Evolutionary conservation across 2,113 vertebrate genomes (phyloP).

Genomic region (Ploceus nigricollis): DNA sequence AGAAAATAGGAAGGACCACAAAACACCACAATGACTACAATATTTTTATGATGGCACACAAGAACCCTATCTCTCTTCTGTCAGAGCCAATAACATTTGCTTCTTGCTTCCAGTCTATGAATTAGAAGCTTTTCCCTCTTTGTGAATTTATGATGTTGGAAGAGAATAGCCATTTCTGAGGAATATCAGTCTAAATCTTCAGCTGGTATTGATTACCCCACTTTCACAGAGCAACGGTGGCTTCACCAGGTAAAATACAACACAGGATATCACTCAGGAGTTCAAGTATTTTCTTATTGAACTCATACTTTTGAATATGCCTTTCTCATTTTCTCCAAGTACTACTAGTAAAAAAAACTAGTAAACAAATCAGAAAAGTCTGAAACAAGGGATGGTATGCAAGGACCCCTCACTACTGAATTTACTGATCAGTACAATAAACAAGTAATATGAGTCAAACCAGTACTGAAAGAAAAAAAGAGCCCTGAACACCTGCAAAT

Average conservation of each 20-base stretch:
- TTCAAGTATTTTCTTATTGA: not conserved
- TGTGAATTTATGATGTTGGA: not conserved
- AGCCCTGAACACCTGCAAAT: not conserved
- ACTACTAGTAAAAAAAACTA: not conserved
- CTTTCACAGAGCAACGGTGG: not conserved
- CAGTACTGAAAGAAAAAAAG: not conserved
- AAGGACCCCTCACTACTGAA: fast-evolving
- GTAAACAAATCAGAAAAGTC: no score
- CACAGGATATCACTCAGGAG: not conserved
- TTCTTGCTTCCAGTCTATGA: not conserved
- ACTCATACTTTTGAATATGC: not conserved
- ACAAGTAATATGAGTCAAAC: not conserved
- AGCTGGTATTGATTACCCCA: not conserved
- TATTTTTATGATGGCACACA: not conserved
- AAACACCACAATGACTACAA: not conserved
- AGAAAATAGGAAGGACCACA: not conserved
- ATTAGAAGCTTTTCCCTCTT: not conserved
- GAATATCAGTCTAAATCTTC: not conserved
- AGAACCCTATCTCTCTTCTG: fast-evolving
- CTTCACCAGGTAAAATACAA: not conserved
- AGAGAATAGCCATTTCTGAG: not conserved
- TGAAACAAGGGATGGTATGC: not conserved
- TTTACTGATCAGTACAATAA: not conserved
- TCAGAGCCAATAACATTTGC: not conserved
- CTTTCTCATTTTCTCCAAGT: not conserved